Percentiles rank a stretch among this genome's conserved stretches.
phyloP scores from a whole-genome alignment of 2,113 vertebrate genomes.

The Corythaixoides concolor region DNA sequence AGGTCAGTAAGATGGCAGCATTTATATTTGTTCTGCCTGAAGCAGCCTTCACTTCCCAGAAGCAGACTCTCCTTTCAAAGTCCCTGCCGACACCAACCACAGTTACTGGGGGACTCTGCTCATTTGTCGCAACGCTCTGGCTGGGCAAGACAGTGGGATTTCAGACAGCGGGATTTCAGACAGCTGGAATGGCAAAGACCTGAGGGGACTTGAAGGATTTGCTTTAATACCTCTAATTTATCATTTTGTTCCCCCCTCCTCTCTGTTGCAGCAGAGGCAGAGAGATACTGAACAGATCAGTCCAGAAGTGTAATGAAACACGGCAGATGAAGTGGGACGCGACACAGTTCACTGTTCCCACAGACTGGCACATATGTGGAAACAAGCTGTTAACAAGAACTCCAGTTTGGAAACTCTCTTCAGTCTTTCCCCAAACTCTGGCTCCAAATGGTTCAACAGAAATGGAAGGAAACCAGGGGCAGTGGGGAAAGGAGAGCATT shows the following conservation, averaged over 20 bases:
- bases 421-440: background rate
- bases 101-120: background rate
- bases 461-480: background rate
- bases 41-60: background rate
- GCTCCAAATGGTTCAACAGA: background rate
- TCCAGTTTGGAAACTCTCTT: background rate
- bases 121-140: background rate
- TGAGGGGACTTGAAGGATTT: background rate
- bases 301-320: background rate
- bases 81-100: background rate
- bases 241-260: background rate
- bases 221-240: background rate
- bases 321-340: background rate
- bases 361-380: background rate
- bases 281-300: background rate
- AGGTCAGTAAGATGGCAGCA: background rate
- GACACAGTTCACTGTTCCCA: background rate
- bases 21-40: slow-evolving; percentile 5
- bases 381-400: slow-evolving; percentile 18
- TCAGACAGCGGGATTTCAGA: slow-evolving; percentile 16
- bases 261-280: background rate
- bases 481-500: background rate
- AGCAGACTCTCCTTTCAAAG: background rate
- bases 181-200: slow-evolving; percentile 43
- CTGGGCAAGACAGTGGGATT: background rate